Conservation (phyloP, 23 tunicate genomes). For the Clavelina lepadiformis region DNA sequence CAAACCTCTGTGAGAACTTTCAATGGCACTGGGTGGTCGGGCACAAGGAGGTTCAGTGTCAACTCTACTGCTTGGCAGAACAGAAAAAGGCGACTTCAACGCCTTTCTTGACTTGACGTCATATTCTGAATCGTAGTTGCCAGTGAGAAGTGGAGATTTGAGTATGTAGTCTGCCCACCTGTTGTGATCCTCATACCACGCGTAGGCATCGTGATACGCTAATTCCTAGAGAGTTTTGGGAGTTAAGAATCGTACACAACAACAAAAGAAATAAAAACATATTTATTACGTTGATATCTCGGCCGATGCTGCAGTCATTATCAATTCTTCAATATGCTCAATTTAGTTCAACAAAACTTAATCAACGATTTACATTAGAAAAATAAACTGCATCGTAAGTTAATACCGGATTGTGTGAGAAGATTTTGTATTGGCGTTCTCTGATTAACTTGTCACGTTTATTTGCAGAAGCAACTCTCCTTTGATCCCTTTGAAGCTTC, state of each 20-base stretch:
- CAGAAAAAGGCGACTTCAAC: constrained; percentile 17
- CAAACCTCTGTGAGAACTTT: not conserved
- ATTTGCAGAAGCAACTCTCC: constrained; percentile 35
- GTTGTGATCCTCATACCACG: constrained; percentile 57
- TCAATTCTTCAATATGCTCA: too few relatives aligned
- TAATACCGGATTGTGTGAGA: constrained; percentile 54
- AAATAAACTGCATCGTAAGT: not conserved
- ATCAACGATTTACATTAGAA: not conserved
- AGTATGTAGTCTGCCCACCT: constrained; percentile 22
- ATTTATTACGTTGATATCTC: too few relatives aligned
- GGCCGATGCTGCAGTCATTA: too few relatives aligned
- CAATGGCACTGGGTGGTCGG: constrained; percentile 30
- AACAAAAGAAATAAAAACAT: too few relatives aligned
- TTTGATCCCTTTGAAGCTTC: constrained; percentile 55
- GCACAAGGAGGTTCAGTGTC: constrained; percentile 11
- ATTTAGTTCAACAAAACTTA: not conserved
- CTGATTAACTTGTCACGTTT: constrained; percentile 32
- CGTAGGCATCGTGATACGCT: constrained; percentile 13
- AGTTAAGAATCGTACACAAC: too few relatives aligned
- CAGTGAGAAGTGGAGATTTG: constrained; percentile 24
- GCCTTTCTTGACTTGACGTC: not conserved
- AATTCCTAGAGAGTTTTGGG: constrained; percentile 36
- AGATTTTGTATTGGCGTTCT: constrained; percentile 44
- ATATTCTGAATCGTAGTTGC: constrained; percentile 1
- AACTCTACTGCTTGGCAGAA: not conserved